Evolutionary conservation across 2,113 vertebrate species (phyloP).

Genomic region (Bombycilla garrulus): DNA sequence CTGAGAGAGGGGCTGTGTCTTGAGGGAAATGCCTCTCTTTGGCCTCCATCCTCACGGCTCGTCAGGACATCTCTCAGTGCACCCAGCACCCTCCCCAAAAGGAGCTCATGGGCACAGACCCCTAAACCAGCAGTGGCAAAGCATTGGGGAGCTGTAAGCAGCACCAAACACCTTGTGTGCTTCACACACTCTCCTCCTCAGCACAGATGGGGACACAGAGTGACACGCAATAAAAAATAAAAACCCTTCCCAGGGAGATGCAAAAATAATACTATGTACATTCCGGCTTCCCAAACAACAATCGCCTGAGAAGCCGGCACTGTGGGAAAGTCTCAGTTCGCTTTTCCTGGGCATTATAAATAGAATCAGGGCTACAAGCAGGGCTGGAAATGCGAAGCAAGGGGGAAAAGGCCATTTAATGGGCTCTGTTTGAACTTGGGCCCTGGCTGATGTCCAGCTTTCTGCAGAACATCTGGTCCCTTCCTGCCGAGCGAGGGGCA

Average conservation of each 20-base stretch:
- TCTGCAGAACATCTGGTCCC: constrained; percentile 42
- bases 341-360: constrained; percentile 70
- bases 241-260: background rate
- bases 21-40: rapidly evolving
- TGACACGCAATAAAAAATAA: background rate
- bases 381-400: background rate
- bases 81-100: background rate
- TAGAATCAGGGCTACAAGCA: constrained; percentile 27
- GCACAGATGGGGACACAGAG: background rate
- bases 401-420: constrained; percentile 19
- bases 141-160: rapidly evolving
- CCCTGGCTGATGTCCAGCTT: background rate
- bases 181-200: background rate
- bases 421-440: constrained; percentile 46
- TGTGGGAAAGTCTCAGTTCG: constrained; percentile 63
- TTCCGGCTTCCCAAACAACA: constrained; percentile 58
- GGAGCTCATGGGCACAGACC: background rate
- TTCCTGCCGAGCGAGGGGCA: background rate
- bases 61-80: background rate
- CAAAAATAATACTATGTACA: constrained; percentile 53
- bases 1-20: background rate
- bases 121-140: background rate
- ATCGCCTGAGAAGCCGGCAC: background rate
- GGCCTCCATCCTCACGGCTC: background rate
- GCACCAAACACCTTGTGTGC: background rate